Conservation (phyloP, 2,113 vertebrate species). For the Ophiodon elongatus region DNA sequence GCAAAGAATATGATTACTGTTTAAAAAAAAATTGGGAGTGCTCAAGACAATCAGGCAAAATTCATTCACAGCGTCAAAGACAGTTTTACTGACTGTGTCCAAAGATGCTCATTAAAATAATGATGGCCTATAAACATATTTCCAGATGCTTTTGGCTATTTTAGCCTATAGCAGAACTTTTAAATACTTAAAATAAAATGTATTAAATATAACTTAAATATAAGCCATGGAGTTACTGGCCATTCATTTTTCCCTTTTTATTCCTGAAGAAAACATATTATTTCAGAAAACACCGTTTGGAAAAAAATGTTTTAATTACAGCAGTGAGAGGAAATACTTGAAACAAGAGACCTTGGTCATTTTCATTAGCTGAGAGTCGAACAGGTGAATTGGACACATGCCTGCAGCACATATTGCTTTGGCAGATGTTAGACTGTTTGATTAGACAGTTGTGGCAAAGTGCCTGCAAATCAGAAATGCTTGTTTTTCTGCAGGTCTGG, state of each 20-base stretch:
- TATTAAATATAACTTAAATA: conserved; percentile 13
- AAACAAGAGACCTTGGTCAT: conserved; percentile 38
- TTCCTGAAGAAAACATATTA: conserved; percentile 10
- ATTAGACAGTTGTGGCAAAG: conserved; percentile 72
- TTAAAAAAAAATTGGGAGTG: conserved; percentile 31
- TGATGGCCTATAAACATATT: conserved; percentile 32
- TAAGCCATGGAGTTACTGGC: neutral
- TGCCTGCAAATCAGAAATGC: conserved; percentile 68
- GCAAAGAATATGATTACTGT: conserved; percentile 9
- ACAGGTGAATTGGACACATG: conserved; percentile 75
- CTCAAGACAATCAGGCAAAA: conserved; percentile 4
- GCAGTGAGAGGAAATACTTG: conserved; percentile 27
- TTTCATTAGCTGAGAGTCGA: conserved; percentile 65
- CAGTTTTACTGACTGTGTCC: conserved; percentile 41
- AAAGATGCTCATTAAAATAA: conserved; percentile 61
- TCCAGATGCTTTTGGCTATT: conserved; percentile 42
- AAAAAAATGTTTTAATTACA: conserved; percentile 51
- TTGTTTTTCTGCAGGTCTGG: conserved; percentile 74
- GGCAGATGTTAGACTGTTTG: conserved; percentile 72
- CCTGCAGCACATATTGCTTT: conserved; percentile 60
- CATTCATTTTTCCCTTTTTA: neutral
- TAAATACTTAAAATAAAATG: conserved; percentile 5
- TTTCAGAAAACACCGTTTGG: conserved; percentile 31
- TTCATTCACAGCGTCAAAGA: conserved; percentile 47
- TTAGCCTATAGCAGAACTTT: neutral